phyloP scores from a whole-genome alignment of 2,113 vertebrate species.

The Spizaetus ornatus region DNA sequence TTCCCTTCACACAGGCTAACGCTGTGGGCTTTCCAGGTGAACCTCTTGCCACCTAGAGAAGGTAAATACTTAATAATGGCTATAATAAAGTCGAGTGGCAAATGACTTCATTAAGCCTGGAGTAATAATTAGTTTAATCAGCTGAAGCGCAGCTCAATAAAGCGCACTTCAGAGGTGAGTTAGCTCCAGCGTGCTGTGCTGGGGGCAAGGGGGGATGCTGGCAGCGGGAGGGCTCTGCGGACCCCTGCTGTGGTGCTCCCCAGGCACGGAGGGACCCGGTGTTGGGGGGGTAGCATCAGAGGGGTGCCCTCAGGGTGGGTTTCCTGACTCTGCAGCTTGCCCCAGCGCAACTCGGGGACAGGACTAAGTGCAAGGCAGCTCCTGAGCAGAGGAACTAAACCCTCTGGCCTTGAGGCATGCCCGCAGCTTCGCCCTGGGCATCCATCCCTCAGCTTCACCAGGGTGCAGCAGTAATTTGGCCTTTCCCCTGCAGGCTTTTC shows the following conservation, averaged over 20 bases:
- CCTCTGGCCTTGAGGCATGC: background rate
- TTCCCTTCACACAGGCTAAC: background rate
- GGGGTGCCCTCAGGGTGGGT: background rate
- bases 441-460: background rate
- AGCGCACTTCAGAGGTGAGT: background rate
- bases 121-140: background rate
- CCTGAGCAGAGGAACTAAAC: background rate
- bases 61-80: background rate
- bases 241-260: rapidly evolving
- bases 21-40: background rate
- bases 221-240: background rate
- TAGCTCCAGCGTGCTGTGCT: rapidly evolving
- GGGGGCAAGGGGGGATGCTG: background rate
- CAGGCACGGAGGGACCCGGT: rapidly evolving
- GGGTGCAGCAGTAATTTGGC: background rate
- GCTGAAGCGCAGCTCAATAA: background rate
- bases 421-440: background rate
- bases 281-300: background rate
- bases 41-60: constrained; percentile 8
- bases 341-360: rapidly evolving
- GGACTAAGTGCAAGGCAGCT: background rate
- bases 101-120: background rate
- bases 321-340: background rate
- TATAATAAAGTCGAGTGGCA: background rate
- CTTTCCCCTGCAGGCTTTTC: background rate